These are phyloP conservation scores for Idaea biselata DNA, from an alignment of 2,888 invertebrate genomes.

Conservation along the genomic window DNA sequence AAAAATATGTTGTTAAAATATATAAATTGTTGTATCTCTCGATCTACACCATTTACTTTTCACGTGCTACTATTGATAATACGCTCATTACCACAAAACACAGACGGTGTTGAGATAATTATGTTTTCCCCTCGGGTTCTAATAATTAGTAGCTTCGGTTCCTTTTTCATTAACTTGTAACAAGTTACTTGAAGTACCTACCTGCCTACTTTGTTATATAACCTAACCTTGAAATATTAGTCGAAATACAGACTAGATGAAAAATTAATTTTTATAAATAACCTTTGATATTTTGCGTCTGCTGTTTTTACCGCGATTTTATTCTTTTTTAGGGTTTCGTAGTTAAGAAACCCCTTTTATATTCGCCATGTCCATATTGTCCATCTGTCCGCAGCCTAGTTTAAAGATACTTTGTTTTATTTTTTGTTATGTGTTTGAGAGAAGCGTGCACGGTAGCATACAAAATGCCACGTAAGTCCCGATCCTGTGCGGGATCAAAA, in stretches of 20 bases:
- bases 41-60: background rate
- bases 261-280: background rate
- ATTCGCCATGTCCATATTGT: too few species aligned
- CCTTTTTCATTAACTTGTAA: background rate
- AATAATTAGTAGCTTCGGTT: background rate
- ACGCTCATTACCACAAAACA: conserved; percentile 1
- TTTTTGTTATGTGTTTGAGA: too few species aligned
- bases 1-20: background rate
- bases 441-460: too few species aligned
- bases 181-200: background rate
- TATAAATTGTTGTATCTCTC: background rate
- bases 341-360: too few species aligned
- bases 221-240: background rate
- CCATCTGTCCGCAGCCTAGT: too few species aligned
- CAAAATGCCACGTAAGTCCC: too few species aligned
- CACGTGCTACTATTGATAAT: background rate
- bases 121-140: background rate
- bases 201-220: background rate
- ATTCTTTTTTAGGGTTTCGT: too few species aligned
- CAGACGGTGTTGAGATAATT: background rate
- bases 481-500: too few species aligned
- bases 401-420: too few species aligned
- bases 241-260: background rate
- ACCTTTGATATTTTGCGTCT: too few species aligned
- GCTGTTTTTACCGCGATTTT: too few species aligned